Evolutionary conservation across 2,888 invertebrate species (phyloP), one percentile per base, ranked within the genome.

Genomic region (Cheilosia vernalis): DNA sequence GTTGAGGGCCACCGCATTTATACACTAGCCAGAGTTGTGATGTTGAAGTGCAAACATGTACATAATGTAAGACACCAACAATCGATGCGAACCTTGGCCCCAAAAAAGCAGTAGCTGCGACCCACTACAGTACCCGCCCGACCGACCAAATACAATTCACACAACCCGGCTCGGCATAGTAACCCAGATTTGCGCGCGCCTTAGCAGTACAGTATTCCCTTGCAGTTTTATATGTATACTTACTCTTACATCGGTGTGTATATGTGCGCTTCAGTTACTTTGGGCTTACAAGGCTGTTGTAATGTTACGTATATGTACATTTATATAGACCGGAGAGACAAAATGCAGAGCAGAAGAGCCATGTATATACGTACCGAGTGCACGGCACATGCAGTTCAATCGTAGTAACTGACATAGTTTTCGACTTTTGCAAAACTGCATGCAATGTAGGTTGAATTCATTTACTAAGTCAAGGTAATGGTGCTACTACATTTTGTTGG

Each of bases 61-160:
- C 40, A 10, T 61, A 49, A 30, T 27, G 42, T 24, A 42, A 63
- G 66, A 61, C 17, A 51, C 40, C 67, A 79, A 79, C 64, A 84
- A 84, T 84, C 84, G 84, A 84, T 84, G 60, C 24, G 42, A 80
- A 84, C 84, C 84, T 84, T 84, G 84, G 84, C 84, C 84, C 66
- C 61, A 83, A 78, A 80, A 66, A 64, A 40, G 47, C 24, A 61
- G 33, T 61, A 42, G 27, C 55, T 72, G 53, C 70, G 66, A 76
- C 72, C 64, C 47, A 64, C 70, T 60, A 70, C 66, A 53, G 5
- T 19, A 61, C 17, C n/a, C 47, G 49, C 42, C 49, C 56, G 53
- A 67, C 73, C 63, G 53, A 79, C 53, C 58, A 70, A 66, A 70
- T 82, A 47, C 66, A 55, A 82, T 79, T 66, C 79, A 70, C 74